Base-by-base conservation (phyloP, 2,797 vertebrate genomes). In the Anguilla megastoma region DNA sequence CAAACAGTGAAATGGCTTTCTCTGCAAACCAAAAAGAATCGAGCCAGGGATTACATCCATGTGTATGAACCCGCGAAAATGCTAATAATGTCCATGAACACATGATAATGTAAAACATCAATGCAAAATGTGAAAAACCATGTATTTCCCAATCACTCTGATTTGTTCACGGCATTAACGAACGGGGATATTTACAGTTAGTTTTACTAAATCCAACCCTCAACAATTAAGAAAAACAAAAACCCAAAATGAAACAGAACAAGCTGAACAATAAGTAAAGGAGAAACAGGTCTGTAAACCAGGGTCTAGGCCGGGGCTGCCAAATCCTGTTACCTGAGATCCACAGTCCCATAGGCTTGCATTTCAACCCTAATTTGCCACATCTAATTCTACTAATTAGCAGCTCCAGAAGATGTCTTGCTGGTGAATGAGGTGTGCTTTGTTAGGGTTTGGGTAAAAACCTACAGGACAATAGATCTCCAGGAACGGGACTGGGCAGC, bases 111-210 rank as follows among this genome's bases (percentile, higher is more conserved):
- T 14, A 27, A 84, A 56, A 27, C n/a, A 84, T 27, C 12, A 33
- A 92, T 90, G 92, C 90, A 90, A 92, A 91, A 90, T 87, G 89
- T 88, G 66, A 87, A 54, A 84, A 36, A 27, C 54, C 4, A 9
- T 18, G 90, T 91, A 85, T 89, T 92, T 91, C 88, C 89, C 91
- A 90, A 91, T 90, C 89, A 56, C 84, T 93, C 91, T 91, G 92
- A 89, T 91, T 93, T 90, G 90, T 89, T 90, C 91, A 86, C 88
- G n/a, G 85, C 86, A n/a, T 92, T 92, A 90, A 90, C 89, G 89
- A 86, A 90, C 89, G 88, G 94, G 90, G 89, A 90, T 93, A 95
- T 95, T 94, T 93, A 94, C 93, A 94, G 88, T 92, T 93, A 88
- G 89, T 91, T 88, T 88, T 76, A 92, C 91, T 89, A 91, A 94